A percentile compares a stretch with the other conserved stretches of the same genome.
Evolutionary conservation across 2,113 vertebrate genomes (phyloP).

Genomic region (Nymphicus hollandicus): DNA sequence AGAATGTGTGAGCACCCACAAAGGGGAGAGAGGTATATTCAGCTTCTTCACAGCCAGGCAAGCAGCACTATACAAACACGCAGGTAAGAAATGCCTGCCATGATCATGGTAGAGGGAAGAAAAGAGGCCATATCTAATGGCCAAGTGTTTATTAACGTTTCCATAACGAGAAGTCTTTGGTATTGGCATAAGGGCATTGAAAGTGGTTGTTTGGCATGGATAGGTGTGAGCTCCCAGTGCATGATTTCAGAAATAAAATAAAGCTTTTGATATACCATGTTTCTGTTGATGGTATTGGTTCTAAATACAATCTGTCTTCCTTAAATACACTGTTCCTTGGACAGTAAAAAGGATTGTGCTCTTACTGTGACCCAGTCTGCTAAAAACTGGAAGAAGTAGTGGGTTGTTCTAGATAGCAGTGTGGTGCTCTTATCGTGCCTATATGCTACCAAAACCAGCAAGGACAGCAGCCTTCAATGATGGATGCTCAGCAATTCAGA

Average conservation of each 20-base stretch:
- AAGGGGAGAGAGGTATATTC: not conserved
- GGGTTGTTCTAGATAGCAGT: not conserved
- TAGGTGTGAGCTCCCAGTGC: not conserved
- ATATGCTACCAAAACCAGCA: not conserved
- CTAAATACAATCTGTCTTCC: not conserved
- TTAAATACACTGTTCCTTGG: not conserved
- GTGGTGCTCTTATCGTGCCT: not conserved
- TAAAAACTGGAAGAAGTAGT: not conserved
- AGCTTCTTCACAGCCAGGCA: not conserved
- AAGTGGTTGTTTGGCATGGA: not conserved
- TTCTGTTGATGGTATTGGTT: not conserved
- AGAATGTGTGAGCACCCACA: not conserved
- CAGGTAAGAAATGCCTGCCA: not conserved
- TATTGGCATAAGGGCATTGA: not conserved
- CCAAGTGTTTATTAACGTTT: not conserved
- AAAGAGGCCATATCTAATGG: not conserved
- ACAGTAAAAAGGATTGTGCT: fast-evolving
- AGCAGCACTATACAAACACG: not conserved
- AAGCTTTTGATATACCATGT: fast-evolving
- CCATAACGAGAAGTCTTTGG: not conserved
- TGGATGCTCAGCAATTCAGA: not conserved
- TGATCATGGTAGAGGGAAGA: not conserved
- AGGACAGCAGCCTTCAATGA: not conserved
- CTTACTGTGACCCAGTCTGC: not conserved
- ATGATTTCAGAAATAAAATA: not conserved